phyloP scores from a whole-genome alignment of 2,797 vertebrate species.

The Clamator glandarius region DNA sequence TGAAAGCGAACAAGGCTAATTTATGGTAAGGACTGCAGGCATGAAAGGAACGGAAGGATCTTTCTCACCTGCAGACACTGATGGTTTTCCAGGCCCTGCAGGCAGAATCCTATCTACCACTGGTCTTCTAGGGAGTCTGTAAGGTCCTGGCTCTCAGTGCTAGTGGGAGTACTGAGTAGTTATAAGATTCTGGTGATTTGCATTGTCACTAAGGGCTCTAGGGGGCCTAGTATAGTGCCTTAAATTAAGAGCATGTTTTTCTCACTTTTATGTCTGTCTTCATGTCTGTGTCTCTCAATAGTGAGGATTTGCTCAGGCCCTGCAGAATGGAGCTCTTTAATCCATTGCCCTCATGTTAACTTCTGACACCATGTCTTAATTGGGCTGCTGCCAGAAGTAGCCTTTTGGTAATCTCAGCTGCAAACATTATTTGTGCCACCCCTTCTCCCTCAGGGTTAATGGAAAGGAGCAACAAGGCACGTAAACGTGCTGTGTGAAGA shows the following conservation, averaged over 20 bases:
- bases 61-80: neutral
- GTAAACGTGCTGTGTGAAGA: neutral
- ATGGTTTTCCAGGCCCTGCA: neutral
- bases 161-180: neutral
- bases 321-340: constrained; percentile 5
- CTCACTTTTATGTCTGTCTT: neutral
- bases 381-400: constrained; percentile 17
- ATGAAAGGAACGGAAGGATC: neutral
- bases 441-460: neutral
- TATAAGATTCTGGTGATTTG: neutral
- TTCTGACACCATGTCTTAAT: neutral
- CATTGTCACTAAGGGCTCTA: neutral
- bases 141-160: neutral
- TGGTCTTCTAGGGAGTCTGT: neutral
- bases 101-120: neutral
- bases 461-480: neutral
- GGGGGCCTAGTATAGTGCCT: neutral
- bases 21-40: neutral
- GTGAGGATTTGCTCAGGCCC: constrained; percentile 1
- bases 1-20: neutral
- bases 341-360: constrained; percentile 17
- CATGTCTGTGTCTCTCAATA: neutral
- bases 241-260: neutral
- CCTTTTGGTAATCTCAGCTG: constrained; percentile 27
- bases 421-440: neutral